These are phyloP conservation scores for Nephrotoma guestfalica DNA, from an alignment of 2,888 invertebrate genomes.

Conservation along the genomic window DNA sequence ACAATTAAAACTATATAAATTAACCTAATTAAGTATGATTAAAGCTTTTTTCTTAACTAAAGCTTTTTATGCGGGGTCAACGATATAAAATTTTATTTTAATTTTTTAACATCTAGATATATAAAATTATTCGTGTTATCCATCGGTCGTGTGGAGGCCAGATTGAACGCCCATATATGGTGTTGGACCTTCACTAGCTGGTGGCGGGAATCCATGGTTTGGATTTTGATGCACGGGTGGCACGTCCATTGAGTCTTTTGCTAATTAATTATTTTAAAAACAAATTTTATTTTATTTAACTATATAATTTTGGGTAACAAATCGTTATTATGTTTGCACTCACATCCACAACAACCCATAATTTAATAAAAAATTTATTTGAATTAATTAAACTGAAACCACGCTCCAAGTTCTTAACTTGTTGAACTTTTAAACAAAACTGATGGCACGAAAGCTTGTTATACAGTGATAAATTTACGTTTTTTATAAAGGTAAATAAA, in stretches of 20 bases:
- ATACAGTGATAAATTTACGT: neutral
- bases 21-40: neutral
- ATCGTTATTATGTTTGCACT: neutral
- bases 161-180: neutral
- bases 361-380: neutral
- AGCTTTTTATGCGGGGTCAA: neutral
- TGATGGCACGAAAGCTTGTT: neutral
- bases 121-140: neutral
- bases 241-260: neutral
- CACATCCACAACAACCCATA: neutral
- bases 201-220: neutral
- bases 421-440: neutral
- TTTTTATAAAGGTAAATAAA: neutral
- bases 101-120: neutral
- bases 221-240: neutral
- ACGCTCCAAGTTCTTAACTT: neutral
- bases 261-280: neutral
- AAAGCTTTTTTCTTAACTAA: neutral
- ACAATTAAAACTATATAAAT: neutral
- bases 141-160: neutral
- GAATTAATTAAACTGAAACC: neutral
- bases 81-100: neutral
- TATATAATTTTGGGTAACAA: neutral
- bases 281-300: neutral
- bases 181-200: neutral